Base-by-base conservation (phyloP, 2,888 invertebrate species). In the Leptopilina drosophilae region DNA sequence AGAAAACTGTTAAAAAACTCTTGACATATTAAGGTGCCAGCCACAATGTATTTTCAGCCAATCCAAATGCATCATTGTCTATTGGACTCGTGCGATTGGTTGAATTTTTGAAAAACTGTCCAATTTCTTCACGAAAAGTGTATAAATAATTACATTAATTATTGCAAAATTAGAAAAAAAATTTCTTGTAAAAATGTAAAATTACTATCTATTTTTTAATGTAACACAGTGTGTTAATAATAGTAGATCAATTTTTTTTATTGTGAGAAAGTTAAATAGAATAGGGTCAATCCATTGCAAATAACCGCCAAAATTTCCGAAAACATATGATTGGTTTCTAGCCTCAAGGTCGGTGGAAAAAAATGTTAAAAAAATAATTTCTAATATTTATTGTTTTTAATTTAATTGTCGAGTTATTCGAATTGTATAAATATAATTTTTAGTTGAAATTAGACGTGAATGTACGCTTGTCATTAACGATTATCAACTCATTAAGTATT, bases 401-500 rank as follows among this genome's bases (percentile, higher is more conserved):
- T 62, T 62, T 20, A 9, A 62, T 2, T 62, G 5, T 62, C 8
- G n/a, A 62, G 20, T 62, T 15, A 20, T 20, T 62, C 9, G 20
- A 20, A 15, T 20, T 62, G 8, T 15, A 3, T 9, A 15, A 9
- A 15, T n/a, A 8, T 8, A 33, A 33, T 20, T 64, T 64, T 20
- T 11, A 4, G 26, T 11, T 11, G 5, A 12, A 64, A 64, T 40
- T 33, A 64, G 40, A 5, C 12, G 33, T 33, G 33, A 11, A 4
- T 40, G 14, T 64, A 33, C 12, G 33, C 53, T 56, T 56, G 0
- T n/a, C 66, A 56, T 33, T n/a, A 9, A 33, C 5, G 26, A 14
- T 73, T 73, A 33, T 40, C 53, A 73, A 53, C 53, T 53, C 12
- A 56, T 8, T 73, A 26, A 6, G 53, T 73, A 56, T 73, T 73